phyloP scores from a whole-genome alignment of 2,113 vertebrate species.

The Brevimyrus niger region DNA sequence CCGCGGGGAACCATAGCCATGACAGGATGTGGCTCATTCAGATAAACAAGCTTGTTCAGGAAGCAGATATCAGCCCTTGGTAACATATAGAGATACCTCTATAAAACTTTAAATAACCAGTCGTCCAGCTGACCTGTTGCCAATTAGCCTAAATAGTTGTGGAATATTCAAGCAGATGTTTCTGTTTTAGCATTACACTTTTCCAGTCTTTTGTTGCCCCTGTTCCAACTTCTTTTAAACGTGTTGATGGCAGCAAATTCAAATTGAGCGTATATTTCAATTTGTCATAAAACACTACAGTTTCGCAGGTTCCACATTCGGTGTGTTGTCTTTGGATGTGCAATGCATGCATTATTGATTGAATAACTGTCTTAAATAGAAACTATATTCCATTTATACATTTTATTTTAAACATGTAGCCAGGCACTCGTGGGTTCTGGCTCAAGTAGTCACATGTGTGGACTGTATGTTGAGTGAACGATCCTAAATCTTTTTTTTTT shows the following conservation, averaged over 20 bases:
- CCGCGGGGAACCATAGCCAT: neutral
- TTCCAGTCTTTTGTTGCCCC: neutral
- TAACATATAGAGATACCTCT: neutral
- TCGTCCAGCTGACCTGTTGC: neutral
- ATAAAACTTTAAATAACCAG: neutral
- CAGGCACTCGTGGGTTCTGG: neutral
- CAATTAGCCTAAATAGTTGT: neutral
- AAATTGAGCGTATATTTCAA: neutral
- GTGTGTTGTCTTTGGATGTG: neutral
- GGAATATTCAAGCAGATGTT: neutral
- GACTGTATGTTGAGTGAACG: neutral
- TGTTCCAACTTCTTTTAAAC: neutral
- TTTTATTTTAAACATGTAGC: neutral
- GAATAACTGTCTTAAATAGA: neutral
- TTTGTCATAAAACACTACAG: neutral
- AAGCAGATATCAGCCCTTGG: neutral
- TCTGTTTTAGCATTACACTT: neutral
- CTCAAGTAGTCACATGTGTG: neutral
- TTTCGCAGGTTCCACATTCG: neutral
- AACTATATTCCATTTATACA: neutral
- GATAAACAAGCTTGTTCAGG: neutral
- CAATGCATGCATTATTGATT: neutral
- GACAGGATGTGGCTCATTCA: neutral
- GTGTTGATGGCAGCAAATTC: neutral
- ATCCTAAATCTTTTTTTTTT: neutral